Conservation (phyloP, 2,113 vertebrate species). For the Uria lomvia region DNA sequence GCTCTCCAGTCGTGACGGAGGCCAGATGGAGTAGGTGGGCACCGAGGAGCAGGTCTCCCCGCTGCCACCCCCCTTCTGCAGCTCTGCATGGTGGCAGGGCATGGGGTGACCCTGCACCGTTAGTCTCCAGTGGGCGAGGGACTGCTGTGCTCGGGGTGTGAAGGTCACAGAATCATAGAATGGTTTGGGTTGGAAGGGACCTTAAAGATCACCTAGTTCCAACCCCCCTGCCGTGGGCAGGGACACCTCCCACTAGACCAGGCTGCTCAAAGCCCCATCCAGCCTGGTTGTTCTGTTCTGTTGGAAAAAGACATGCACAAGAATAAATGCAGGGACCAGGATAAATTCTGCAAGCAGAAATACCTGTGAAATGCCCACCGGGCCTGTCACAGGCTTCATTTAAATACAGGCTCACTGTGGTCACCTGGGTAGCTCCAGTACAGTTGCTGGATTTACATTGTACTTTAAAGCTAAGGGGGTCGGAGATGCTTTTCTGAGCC, state of each 20-base stretch:
- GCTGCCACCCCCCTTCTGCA: neutral
- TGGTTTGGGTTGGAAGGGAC: neutral
- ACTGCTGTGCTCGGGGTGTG: neutral
- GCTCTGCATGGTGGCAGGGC: neutral
- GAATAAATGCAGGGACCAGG: neutral
- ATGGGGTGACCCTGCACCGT: rapidly evolving
- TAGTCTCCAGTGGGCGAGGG: rapidly evolving
- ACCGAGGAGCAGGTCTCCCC: neutral
- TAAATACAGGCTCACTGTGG: rapidly evolving
- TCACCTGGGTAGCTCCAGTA: neutral
- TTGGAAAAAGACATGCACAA: rapidly evolving
- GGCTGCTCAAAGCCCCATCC: neutral
- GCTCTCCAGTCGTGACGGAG: rapidly evolving
- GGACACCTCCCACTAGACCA: neutral
- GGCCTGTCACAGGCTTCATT: neutral
- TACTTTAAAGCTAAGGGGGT: neutral
- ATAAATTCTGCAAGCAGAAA: neutral
- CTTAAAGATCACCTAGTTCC: neutral
- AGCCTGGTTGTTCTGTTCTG: neutral
- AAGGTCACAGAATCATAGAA: neutral
- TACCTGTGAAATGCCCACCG: neutral
- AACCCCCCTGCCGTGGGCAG: neutral
- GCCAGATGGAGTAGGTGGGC: neutral
- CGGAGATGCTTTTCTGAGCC: neutral
- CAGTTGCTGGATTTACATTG: neutral